Conservation (phyloP, 2,888 invertebrate species). For the Dusona sp. region DNA sequence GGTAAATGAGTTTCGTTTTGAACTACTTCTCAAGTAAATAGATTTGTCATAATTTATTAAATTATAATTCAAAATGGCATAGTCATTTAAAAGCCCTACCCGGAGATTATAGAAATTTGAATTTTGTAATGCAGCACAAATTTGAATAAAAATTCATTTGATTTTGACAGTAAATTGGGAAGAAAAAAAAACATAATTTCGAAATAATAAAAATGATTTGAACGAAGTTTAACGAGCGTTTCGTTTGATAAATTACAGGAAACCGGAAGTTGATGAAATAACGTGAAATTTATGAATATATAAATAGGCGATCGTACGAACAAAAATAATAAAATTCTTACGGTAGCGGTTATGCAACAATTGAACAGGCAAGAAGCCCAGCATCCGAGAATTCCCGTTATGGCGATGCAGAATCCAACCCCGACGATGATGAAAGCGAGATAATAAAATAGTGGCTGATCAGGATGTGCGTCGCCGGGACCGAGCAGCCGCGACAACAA, state of each 20-base stretch:
- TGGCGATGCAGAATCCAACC: constrained; percentile 89
- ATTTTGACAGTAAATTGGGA: no score
- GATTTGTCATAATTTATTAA: no score
- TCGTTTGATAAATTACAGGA: not conserved
- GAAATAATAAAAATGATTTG: not conserved
- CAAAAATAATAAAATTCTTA: constrained; percentile 84
- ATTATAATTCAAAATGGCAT: no score
- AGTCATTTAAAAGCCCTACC: no score
- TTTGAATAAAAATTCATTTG: no score
- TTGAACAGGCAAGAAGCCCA: constrained; percentile 93
- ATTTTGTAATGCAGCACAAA: no score
- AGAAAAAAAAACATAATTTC: not conserved
- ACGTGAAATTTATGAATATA: not conserved
- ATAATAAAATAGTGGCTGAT: constrained; percentile 92
- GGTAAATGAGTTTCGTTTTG: no score
- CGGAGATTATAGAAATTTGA: no score
- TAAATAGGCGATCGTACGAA: not conserved
- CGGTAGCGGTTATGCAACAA: constrained; percentile 90
- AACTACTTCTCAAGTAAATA: no score
- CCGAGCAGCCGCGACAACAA: constrained; percentile 90
- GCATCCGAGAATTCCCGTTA: constrained; percentile 91
- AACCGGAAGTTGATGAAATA: not conserved
- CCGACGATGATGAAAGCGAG: constrained; percentile 89
- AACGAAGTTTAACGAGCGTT: not conserved
- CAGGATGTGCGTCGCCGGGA: constrained; percentile 87